phyloP scores from a whole-genome alignment of 2,113 vertebrate genomes.

The Rhabdornis inornatus region DNA sequence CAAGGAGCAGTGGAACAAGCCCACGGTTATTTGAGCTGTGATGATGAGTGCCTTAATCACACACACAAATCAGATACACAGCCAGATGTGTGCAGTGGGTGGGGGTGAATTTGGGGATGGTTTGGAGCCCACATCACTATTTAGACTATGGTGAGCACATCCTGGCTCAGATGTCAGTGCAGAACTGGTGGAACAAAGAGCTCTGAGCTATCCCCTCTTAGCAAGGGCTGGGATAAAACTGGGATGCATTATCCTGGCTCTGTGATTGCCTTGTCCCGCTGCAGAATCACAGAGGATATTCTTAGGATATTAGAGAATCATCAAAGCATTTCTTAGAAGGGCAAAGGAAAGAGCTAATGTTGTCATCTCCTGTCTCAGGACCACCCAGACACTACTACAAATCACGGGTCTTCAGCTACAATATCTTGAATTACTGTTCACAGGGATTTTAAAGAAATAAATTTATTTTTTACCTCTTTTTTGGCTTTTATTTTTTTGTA shows the following conservation, averaged over 20 bases:
- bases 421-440: constrained; percentile 54
- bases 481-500: neutral
- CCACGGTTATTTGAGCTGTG: neutral
- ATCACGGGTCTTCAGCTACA: constrained; percentile 39
- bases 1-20: neutral
- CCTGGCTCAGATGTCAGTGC: constrained; percentile 3
- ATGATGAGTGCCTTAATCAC: constrained; percentile 9
- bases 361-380: constrained; percentile 55
- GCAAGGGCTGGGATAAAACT: constrained; percentile 6
- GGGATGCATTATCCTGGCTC: constrained; percentile 18
- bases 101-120: neutral
- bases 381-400: constrained; percentile 62
- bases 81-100: constrained; percentile 4
- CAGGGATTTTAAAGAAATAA: constrained; percentile 45
- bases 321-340: constrained; percentile 64
- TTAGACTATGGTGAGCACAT: neutral
- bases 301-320: constrained; percentile 57
- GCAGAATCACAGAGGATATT: constrained; percentile 45
- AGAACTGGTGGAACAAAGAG: constrained; percentile 33
- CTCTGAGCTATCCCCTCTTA: neutral
- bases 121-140: neutral
- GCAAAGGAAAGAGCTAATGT: constrained; percentile 51
- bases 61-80: neutral
- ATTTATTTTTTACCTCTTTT: neutral
- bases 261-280: constrained; percentile 27